Base-by-base conservation (phyloP, 2,888 invertebrate genomes). In the Drosophila fungiperda region DNA sequence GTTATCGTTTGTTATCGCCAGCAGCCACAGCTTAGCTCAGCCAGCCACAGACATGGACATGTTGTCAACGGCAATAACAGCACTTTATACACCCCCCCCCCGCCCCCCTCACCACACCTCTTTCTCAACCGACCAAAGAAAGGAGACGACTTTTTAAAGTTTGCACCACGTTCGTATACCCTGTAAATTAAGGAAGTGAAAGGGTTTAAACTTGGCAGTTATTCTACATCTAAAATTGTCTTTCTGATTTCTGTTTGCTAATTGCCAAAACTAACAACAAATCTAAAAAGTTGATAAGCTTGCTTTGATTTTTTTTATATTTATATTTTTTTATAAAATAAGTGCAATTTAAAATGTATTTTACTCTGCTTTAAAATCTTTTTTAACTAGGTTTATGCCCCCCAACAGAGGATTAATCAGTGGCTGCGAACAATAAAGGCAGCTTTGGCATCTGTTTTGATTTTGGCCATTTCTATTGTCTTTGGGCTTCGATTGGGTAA, bases 1-100 rank as follows among this genome's bases (percentile, higher is more conserved):
- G 89, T 92, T 92, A 92, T 90, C 90, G 91, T 89, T 90, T 92
- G 92, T 91, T 91, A 92, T 92, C 92, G 91, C 91, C 91, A 86
- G 83, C 81, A 87, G 91, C 86, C 82, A 83, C 89, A 84, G 73
- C 80, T 69, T 64, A 76, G 59, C 53, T 78, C 63, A 67, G 54
- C 58, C 74, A 78, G 84, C 68, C 79, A 60, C 68, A 80, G 68
- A 73, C 81, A 79, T 70, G 71, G 73, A 73, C 87, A 90, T 89
- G 83, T 83, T 89, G 89, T 89, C 82, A 84, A 82, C 77, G 68
- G 73, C 72, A 72, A 74, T 58, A 75, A 67, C 73, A 76, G 62
- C 67, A 69, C 67, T 32, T 38, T 33, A 23, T 20, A 42, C 50
- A 40, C 40, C 29, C 23, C 23, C 26, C 26, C 23, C 1, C 23